Base-by-base conservation (phyloP, 1,140 invertebrate species). In the Vanessa tameamea region DNA sequence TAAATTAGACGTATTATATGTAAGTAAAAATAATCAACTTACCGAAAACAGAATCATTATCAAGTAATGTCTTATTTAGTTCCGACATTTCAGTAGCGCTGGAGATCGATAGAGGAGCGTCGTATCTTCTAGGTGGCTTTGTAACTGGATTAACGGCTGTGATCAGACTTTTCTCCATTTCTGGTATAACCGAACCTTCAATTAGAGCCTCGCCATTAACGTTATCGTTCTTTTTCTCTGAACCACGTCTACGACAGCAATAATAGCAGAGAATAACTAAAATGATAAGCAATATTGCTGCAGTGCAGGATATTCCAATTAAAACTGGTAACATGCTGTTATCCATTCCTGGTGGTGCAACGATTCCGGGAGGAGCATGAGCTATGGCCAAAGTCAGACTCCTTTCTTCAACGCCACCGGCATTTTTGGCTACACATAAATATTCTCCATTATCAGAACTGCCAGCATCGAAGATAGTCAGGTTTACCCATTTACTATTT, bases 401-500 rank as follows among this genome's bases (percentile, higher is more conserved):
- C 70, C 93, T 95, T 82, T 97, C 96, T 50, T 96, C 96, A 11
- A 95, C 94, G 0, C 98, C 98, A 2, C 96, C 98, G 0, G 95
- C 94, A 89, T 98, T 99, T 69, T 95, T 96, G 0, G 97, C 97
- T 8, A 96, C 94, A 81, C 98, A 99, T n/a, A 95, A 94, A 87
- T 98, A 99, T 64, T 97, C 95, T 0, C 98, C 98, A 80, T 95
- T 95, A 89, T 99, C 98, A 11, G 95, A 94, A 16, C 93, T 92
- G 9, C 93, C 93, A 0, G 97, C 94, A 63, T 96, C 94, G 0
- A 94, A 90, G 37, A 98, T 95, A 1, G 96, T 97, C 47, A 97
- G 89, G 91, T 98, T 96, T 73, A 96, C 92, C 97, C 96, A 96
- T 92, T 93, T 91, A 73, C 92, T 93, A 50, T 89, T 87, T 23